Evolutionary conservation across 1,140 invertebrate species (phyloP).

Genomic region (Micrasema minimum): DNA sequence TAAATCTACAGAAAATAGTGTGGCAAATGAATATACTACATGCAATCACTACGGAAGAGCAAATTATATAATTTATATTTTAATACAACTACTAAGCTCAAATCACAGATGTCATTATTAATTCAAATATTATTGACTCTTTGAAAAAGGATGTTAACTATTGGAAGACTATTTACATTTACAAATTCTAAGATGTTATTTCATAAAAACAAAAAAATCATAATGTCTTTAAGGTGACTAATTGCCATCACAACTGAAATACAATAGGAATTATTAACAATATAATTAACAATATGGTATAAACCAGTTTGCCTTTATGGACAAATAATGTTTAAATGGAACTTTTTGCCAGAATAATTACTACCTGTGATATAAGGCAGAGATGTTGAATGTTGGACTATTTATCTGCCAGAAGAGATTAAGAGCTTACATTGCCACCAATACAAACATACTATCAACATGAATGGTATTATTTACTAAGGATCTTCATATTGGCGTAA

Average conservation of each 20-base stretch:
- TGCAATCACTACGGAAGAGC: constrained; percentile 39
- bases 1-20: constrained; percentile 32
- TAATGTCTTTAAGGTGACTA: too few relatives aligned
- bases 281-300: too few relatives aligned
- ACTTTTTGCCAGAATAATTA: constrained; percentile 44
- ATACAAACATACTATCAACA: constrained; percentile 49
- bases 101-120: constrained; percentile 53
- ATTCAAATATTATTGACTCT: constrained; percentile 41
- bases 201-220: too few relatives aligned
- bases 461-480: constrained; percentile 46
- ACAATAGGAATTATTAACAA: too few relatives aligned
- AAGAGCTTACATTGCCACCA: constrained; percentile 43
- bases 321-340: constrained; percentile 4
- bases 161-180: too few relatives aligned
- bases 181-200: too few relatives aligned
- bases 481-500: constrained; percentile 46
- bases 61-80: constrained; percentile 44
- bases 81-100: constrained; percentile 39
- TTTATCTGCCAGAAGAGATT: constrained; percentile 32
- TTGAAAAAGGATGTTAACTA: too few relatives aligned
- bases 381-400: constrained; percentile 24
- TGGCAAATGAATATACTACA: constrained; percentile 43
- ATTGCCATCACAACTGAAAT: too few relatives aligned
- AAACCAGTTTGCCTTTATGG: too few relatives aligned
- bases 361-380: constrained; percentile 43